These are phyloP conservation scores for Andinoacara biseriatus DNA, from an alignment of 2,113 vertebrate species.

Conservation along the genomic window DNA sequence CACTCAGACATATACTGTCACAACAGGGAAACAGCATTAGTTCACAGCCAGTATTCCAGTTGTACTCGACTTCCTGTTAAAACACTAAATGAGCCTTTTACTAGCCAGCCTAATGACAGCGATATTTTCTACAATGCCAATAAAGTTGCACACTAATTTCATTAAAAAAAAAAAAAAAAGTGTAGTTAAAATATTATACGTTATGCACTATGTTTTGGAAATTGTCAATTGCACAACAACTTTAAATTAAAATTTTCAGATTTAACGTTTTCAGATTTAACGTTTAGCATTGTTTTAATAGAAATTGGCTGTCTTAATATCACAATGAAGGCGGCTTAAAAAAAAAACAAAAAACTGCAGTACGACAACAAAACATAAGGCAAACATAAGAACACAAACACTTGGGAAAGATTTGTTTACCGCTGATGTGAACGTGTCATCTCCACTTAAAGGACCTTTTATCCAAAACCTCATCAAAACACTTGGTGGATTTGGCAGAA, in stretches of 20 bases:
- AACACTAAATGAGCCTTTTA: background rate
- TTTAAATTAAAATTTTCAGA: background rate
- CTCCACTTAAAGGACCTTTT: background rate
- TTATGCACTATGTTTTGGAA: background rate
- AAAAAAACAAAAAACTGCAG: background rate
- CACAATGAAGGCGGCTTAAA: constrained; percentile 25
- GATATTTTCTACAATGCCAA: background rate
- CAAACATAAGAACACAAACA: background rate
- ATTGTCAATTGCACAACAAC: background rate
- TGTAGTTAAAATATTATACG: background rate
- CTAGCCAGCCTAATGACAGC: background rate
- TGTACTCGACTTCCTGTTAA: background rate
- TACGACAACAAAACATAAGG: background rate
- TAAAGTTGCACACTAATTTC: background rate
- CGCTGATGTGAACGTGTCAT: background rate
- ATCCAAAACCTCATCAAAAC: constrained; percentile 10
- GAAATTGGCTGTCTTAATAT: background rate
- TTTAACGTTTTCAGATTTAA: background rate
- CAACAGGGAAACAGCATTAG: background rate
- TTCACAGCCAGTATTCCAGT: background rate
- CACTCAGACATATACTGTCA: constrained; percentile 43
- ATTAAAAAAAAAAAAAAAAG: background rate
- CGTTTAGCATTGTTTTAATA: background rate
- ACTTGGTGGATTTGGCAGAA: background rate
- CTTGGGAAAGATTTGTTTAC: background rate